A percentile compares a stretch with the other conserved stretches of the same genome.
Evolutionary conservation across 2,113 vertebrate species (phyloP).

Genomic region (Epinephelus cyanopodus): DNA sequence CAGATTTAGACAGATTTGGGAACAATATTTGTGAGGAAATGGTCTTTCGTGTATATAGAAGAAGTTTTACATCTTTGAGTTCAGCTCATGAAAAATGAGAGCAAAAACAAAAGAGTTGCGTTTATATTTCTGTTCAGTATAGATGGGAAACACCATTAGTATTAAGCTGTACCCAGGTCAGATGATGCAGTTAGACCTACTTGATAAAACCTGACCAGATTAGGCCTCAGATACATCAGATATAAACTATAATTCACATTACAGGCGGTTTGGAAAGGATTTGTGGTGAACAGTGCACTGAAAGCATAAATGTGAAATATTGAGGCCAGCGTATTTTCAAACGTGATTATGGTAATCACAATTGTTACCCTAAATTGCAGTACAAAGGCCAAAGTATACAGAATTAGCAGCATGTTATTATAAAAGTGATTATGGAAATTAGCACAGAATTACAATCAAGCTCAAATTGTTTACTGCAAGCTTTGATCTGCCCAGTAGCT

Average conservation of each 20-base stretch:
- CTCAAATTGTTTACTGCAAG: constrained; percentile 4
- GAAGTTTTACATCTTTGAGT: no score
- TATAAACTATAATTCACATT: not conserved
- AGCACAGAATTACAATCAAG: constrained; percentile 45
- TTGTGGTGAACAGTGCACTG: not conserved
- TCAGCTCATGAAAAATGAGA: no score
- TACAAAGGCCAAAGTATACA: constrained; percentile 41
- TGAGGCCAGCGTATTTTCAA: constrained; percentile 23
- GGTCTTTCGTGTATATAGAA: no score
- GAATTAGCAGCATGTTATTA: constrained; percentile 50
- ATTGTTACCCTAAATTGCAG: constrained; percentile 45
- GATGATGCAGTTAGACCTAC: not conserved
- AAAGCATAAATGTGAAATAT: constrained; percentile 13
- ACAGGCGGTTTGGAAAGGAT: not conserved
- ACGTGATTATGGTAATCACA: constrained; percentile 46
- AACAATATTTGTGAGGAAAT: no score
- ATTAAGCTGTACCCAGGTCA: not conserved
- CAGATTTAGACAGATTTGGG: no score
- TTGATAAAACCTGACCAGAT: not conserved
- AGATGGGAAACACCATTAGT: not conserved
- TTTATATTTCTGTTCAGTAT: no score
- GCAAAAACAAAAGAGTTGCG: no score
- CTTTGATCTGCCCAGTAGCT: constrained; percentile 13
- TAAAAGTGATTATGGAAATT: constrained; percentile 48
- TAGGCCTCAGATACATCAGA: constrained; percentile 1